phyloP scores from a whole-genome alignment of 2,797 vertebrate genomes.

The Eulemur coronatus region DNA sequence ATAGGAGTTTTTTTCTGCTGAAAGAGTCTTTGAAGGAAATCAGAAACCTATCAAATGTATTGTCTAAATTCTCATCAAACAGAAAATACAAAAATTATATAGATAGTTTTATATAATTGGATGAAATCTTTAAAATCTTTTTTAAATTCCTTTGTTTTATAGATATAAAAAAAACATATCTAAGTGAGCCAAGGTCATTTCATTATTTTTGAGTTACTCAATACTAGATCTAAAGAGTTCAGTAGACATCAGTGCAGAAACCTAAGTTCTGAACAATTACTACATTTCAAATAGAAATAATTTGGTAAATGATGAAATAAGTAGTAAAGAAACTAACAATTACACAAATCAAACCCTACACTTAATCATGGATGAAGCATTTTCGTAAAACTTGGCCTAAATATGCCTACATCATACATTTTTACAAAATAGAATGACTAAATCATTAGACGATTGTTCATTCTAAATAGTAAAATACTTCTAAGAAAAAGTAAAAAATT shows the following conservation, averaged over 20 bases:
- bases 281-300: constrained; percentile 31
- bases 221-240: neutral
- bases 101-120: neutral
- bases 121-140: constrained; percentile 26
- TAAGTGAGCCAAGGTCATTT: neutral
- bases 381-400: constrained; percentile 44
- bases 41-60: neutral
- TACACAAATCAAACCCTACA: neutral
- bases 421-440: constrained; percentile 35
- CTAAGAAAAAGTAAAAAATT: constrained; percentile 24
- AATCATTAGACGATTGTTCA: neutral
- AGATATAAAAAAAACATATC: neutral
- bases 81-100: neutral
- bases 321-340: neutral
- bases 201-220: neutral
- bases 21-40: neutral
- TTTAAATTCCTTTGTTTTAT: constrained; percentile 17
- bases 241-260: neutral
- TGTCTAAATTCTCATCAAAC: neutral
- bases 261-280: neutral
- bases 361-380: neutral
- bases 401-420: constrained; percentile 8
- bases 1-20: neutral
- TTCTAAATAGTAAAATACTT: constrained; percentile 44
- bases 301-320: constrained; percentile 4